Evolutionary conservation across 2,113 vertebrate genomes (phyloP).

Genomic region (Mesoclemmys tuberculata): DNA sequence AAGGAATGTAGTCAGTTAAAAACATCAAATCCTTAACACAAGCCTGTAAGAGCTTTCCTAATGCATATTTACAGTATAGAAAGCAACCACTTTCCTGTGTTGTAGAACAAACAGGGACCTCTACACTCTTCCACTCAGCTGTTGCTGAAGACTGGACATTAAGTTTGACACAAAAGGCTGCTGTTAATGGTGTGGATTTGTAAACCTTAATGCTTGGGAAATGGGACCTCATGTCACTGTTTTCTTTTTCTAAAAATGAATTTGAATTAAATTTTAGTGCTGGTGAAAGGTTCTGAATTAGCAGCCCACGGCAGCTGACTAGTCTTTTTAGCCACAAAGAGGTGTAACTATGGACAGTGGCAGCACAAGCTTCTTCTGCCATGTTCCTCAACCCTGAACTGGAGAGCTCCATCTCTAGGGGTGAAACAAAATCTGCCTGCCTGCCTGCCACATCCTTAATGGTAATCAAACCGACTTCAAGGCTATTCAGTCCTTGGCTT

Average conservation of each 20-base stretch:
- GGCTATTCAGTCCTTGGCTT: background rate
- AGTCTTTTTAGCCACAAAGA: slow-evolving; percentile 53
- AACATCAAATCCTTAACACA: slow-evolving; percentile 79
- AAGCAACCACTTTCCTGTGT: slow-evolving; percentile 70
- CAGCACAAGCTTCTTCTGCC: slow-evolving; percentile 11
- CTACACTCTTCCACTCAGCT: slow-evolving; percentile 59
- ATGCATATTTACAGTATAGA: slow-evolving; percentile 78
- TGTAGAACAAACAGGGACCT: slow-evolving; percentile 59
- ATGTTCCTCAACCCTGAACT: background rate
- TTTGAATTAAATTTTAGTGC: slow-evolving; percentile 39
- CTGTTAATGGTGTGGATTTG: slow-evolving; percentile 26
- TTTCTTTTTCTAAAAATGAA: slow-evolving; percentile 72
- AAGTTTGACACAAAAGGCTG: slow-evolving; percentile 40
- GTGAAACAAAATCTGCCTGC: background rate
- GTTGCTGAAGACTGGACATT: slow-evolving; percentile 55
- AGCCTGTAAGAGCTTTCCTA: slow-evolving; percentile 77
- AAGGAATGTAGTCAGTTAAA: slow-evolving; percentile 86
- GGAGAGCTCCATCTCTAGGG: background rate
- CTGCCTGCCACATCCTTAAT: background rate
- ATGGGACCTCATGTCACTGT: slow-evolving; percentile 34
- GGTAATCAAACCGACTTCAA: background rate
- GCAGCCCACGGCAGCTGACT: slow-evolving; percentile 50
- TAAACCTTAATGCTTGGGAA: slow-evolving; percentile 60
- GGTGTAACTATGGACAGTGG: slow-evolving; percentile 1
- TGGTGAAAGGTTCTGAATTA: slow-evolving; percentile 53